phyloP scores from a whole-genome alignment of 2,113 vertebrate species.

The Vimba vimba region DNA sequence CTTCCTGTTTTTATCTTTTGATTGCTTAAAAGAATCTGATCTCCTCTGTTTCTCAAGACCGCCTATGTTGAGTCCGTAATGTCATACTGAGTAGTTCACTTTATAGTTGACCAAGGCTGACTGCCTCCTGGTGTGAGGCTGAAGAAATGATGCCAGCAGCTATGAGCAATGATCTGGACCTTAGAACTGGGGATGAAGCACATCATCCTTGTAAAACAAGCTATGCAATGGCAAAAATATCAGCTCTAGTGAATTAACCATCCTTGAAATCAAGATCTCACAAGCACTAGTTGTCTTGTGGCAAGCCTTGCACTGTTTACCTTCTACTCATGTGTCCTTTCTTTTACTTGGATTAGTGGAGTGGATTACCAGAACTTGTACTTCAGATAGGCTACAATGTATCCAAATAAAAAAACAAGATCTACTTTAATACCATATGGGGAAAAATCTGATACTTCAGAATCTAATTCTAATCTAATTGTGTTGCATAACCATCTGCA shows the following conservation, averaged over 20 bases:
- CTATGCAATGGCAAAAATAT: conserved; percentile 32
- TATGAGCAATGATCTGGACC: conserved; percentile 27
- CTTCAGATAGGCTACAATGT: not conserved
- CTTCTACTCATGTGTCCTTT: not conserved
- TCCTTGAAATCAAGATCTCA: conserved; percentile 9
- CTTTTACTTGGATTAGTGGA: not conserved
- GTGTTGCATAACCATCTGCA: not conserved
- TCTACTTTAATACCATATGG: not conserved
- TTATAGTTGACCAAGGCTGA: not conserved
- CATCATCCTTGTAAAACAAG: not conserved
- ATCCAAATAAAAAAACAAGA: not conserved
- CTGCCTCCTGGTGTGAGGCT: not conserved
- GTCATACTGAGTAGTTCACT: not conserved
- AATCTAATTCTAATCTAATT: not conserved
- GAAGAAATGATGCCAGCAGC: not conserved
- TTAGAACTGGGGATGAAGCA: not conserved
- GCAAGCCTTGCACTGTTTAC: not conserved
- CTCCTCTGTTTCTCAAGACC: not conserved
- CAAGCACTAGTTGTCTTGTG: conserved; percentile 12
- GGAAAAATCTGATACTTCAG: not conserved
- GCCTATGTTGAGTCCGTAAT: not conserved
- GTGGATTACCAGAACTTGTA: not conserved
- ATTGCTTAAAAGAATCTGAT: not conserved
- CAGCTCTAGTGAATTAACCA: not conserved
- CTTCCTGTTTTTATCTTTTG: not conserved